Evolutionary conservation across 1,140 invertebrate genomes (phyloP).

Genomic region (Asbolus verrucosus): DNA sequence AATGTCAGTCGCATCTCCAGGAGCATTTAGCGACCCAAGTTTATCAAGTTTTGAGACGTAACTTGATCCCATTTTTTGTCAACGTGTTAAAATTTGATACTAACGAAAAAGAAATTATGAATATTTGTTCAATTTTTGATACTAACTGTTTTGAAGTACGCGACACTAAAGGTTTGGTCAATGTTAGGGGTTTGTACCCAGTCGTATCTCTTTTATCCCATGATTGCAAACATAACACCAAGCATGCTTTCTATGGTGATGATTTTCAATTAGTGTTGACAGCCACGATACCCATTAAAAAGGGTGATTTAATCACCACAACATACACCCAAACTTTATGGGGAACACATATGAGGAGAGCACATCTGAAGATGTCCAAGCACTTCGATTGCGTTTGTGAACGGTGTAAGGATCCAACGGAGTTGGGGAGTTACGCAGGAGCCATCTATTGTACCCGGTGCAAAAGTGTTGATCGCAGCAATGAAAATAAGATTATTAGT

Average conservation of each 20-base stretch:
- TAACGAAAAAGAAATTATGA: constrained; percentile 72
- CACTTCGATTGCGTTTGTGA: constrained; percentile 74
- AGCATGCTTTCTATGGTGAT: constrained; percentile 69
- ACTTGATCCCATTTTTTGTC: constrained; percentile 72
- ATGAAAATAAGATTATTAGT: constrained; percentile 68
- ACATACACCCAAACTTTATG: constrained; percentile 76
- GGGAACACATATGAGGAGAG: constrained; percentile 72
- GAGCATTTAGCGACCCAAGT: constrained; percentile 69
- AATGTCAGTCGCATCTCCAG: constrained; percentile 70
- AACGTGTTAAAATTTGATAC: constrained; percentile 69
- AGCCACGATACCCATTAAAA: constrained; percentile 73
- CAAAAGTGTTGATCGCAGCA: constrained; percentile 58
- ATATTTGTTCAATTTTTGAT: constrained; percentile 74
- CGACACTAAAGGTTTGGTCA: constrained; percentile 65
- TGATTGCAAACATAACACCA: constrained; percentile 73
- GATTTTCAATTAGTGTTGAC: constrained; percentile 57
- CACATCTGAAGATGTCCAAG: constrained; percentile 71
- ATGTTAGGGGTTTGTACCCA: constrained; percentile 71
- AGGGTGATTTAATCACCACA: constrained; percentile 73
- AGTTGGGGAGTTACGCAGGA: constrained; percentile 71
- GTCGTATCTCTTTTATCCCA: constrained; percentile 73
- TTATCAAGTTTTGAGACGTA: constrained; percentile 71
- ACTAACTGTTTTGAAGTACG: constrained; percentile 75
- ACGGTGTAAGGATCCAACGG: constrained; percentile 73
- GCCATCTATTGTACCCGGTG: constrained; percentile 73